Conservation (phyloP, 1,140 invertebrate species). For the Pollicipes pollicipes region DNA sequence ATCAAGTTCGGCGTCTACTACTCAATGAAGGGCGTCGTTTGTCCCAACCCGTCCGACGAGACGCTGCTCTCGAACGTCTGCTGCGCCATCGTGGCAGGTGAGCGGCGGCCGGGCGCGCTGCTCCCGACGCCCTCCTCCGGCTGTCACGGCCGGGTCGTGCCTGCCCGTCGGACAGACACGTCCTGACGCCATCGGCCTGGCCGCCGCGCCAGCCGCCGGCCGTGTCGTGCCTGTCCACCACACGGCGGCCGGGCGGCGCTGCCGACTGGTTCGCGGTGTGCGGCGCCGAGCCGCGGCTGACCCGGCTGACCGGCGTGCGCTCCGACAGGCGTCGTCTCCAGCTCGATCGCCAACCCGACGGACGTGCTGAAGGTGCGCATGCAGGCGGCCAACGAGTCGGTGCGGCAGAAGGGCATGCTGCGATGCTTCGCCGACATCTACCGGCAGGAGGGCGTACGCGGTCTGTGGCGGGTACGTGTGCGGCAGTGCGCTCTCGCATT, state of each 20-base stretch:
- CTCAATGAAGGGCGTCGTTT: conserved; percentile 51
- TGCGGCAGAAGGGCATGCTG: conserved; percentile 34
- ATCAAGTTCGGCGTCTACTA: conserved; percentile 95
- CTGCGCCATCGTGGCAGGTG: conserved; percentile 62
- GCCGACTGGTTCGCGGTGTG: no score
- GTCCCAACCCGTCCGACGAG: conserved; percentile 42
- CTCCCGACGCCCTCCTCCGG: no score
- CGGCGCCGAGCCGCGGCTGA: no score
- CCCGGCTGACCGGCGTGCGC: no score
- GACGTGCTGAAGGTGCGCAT: conserved; percentile 94
- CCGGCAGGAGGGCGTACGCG: conserved; percentile 54
- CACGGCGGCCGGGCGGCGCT: no score
- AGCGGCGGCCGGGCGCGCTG: no score
- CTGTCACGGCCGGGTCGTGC: no score
- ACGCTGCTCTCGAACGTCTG: conserved; percentile 59
- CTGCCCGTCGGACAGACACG: no score
- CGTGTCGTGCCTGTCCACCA: no score
- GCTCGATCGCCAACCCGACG: conserved; percentile 92
- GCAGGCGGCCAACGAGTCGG: conserved; percentile 39
- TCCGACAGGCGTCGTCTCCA: conserved; percentile 51
- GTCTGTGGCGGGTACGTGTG: conserved; percentile 81
- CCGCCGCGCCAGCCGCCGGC: no score
- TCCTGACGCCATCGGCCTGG: no score
- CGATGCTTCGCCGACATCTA: conserved; percentile 62
- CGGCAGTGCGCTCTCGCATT: no score